Evolutionary conservation across 2,888 invertebrate genomes (phyloP).

Genomic region (Linnaemya tessellans): DNA sequence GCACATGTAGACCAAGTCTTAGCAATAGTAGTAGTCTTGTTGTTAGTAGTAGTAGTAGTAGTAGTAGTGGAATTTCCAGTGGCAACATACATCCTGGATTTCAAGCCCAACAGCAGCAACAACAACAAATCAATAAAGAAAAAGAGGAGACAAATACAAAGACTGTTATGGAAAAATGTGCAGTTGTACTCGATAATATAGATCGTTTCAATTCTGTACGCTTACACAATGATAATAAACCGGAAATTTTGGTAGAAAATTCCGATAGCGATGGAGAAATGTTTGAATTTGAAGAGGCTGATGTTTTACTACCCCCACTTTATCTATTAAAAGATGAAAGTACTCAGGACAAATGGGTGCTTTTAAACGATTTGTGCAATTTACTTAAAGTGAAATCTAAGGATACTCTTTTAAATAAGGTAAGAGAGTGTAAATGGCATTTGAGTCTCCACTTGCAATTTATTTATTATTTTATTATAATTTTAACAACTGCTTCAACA

Average conservation of each 20-base stretch:
- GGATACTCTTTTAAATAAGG: conserved; percentile 90
- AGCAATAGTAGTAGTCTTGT: conserved; percentile 12
- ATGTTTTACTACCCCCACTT: conserved; percentile 90
- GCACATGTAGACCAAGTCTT: conserved; percentile 14
- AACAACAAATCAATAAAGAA: conserved; percentile 71
- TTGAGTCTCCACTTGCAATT: background rate
- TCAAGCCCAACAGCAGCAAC: conserved; percentile 57
- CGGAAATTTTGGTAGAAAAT: conserved; percentile 75
- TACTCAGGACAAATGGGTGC: conserved; percentile 89
- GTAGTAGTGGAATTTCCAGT: conserved; percentile 5
- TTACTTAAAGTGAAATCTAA: conserved; percentile 91
- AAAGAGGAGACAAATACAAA: conserved; percentile 77
- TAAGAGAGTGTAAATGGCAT: conserved; percentile 69
- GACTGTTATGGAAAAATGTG: conserved; percentile 76
- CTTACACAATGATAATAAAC: conserved; percentile 71
- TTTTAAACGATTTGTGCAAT: conserved; percentile 91
- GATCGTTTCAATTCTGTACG: conserved; percentile 74
- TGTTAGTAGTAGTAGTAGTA: conserved; percentile 12
- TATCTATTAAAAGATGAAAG: conserved; percentile 89
- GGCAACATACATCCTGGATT: conserved; percentile 1
- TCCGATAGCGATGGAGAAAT: conserved; percentile 84
- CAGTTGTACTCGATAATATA: conserved; percentile 76
- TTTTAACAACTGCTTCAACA: too few relatives aligned
- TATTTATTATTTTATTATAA: background rate
- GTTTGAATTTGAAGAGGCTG: conserved; percentile 92